Evolutionary conservation across 1,140 invertebrate species (phyloP).

Genomic region (Aphaenogaster ashmeadi): DNA sequence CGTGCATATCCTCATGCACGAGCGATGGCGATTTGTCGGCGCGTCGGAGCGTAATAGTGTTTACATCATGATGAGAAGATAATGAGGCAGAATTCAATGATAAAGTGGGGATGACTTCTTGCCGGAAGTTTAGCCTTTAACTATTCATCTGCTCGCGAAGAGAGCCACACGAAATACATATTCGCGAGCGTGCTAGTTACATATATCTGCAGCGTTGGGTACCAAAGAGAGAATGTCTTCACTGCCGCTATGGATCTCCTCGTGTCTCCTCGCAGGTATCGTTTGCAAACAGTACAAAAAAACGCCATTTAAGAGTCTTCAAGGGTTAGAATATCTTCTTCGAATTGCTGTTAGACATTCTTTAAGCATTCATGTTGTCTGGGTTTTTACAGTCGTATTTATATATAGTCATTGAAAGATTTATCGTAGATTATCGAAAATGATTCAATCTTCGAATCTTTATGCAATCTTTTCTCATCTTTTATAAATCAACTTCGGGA

Average conservation of each 20-base stretch:
- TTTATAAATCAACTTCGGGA: neutral
- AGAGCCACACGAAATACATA: slow-evolving; percentile 8
- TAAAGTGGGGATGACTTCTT: slow-evolving; percentile 31
- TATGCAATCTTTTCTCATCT: neutral
- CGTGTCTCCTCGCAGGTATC: slow-evolving; percentile 33
- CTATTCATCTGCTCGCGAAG: neutral
- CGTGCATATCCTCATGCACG: no score
- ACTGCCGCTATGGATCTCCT: slow-evolving; percentile 22
- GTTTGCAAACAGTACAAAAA: neutral
- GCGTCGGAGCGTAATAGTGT: neutral
- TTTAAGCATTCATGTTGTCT: neutral
- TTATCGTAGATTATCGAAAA: neutral
- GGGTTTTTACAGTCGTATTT: neutral
- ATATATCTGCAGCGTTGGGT: neutral
- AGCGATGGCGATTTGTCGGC: neutral
- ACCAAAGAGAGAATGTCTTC: slow-evolving; percentile 11
- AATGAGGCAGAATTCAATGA: neutral
- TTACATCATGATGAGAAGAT: neutral
- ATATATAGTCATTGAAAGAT: neutral
- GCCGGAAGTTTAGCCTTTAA: slow-evolving; percentile 21
- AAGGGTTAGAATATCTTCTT: neutral
- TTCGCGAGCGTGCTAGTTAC: neutral
- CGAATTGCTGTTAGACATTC: neutral
- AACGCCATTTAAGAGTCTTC: neutral
- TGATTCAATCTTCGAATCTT: slow-evolving; percentile 1